phyloP scores from a whole-genome alignment of 1,140 invertebrate genomes.

The Eriocheir sinensis region DNA sequence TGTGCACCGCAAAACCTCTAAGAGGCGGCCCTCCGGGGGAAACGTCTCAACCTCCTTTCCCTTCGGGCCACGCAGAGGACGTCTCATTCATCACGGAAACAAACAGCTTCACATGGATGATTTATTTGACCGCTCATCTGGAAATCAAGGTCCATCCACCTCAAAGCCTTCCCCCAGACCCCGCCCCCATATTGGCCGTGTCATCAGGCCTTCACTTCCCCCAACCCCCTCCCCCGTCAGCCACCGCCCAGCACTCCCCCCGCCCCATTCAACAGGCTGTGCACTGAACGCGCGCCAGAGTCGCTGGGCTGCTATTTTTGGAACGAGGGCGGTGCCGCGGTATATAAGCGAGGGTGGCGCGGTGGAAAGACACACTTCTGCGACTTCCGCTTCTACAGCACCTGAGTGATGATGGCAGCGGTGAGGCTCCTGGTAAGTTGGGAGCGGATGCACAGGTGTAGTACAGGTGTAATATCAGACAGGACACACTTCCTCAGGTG shows the following conservation, averaged over 20 bases:
- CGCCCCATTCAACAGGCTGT: neutral
- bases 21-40: no score
- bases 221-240: neutral
- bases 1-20: no score
- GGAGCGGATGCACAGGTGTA: no score
- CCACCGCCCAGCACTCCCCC: neutral
- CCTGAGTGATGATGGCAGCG: slow-evolving; percentile 4
- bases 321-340: neutral
- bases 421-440: neutral
- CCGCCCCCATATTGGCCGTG: neutral
- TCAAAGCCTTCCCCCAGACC: neutral
- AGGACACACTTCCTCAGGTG: no score
- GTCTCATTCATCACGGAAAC: no score
- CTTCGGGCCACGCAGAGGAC: no score
- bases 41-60: no score
- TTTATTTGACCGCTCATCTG: neutral
- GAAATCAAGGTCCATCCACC: neutral
- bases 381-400: neutral
- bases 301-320: neutral
- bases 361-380: slow-evolving; percentile 4
- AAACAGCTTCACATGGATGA: no score
- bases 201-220: neutral
- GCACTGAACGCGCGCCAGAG: neutral
- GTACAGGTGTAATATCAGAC: no score
- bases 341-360: slow-evolving; percentile 26